Conservation (phyloP, 2,888 invertebrate species). For the Leptinotarsa juncta region DNA sequence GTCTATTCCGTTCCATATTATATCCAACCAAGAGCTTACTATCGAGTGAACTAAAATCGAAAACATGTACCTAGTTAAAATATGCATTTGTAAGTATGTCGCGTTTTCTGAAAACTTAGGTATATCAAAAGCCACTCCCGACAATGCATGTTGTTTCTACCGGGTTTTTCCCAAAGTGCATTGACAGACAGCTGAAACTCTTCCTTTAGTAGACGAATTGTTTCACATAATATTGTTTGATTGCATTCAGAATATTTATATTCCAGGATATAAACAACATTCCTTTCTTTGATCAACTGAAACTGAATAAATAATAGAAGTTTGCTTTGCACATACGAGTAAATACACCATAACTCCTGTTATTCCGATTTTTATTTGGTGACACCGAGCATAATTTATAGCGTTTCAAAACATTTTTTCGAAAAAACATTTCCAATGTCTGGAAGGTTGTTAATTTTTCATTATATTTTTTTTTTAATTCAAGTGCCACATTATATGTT, state of each 20-base stretch:
- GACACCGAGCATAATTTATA: too few relatives aligned
- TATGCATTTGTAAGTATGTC: slow-evolving; percentile 19
- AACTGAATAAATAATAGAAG: background rate
- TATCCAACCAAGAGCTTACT: background rate
- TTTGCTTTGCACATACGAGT: too few relatives aligned
- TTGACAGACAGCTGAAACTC: slow-evolving; percentile 11
- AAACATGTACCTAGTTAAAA: background rate
- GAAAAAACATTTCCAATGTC: too few relatives aligned
- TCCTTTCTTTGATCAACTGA: background rate
- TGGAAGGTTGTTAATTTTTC: too few relatives aligned
- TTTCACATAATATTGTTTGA: slow-evolving; percentile 3
- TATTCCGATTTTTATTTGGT: too few relatives aligned
- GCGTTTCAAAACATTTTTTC: too few relatives aligned
- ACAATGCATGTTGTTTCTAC: slow-evolving; percentile 18
- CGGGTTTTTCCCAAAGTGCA: slow-evolving; percentile 28
- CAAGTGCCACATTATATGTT: too few relatives aligned
- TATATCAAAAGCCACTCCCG: slow-evolving; percentile 9
- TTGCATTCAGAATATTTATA: slow-evolving; percentile 1
- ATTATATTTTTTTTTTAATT: too few relatives aligned
- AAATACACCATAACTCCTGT: too few relatives aligned
- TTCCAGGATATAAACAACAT: background rate
- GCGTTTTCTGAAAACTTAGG: slow-evolving; percentile 4
- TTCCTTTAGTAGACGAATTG: slow-evolving; percentile 5
- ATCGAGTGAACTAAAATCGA: background rate
- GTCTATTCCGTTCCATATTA: background rate